Conservation (phyloP, 2,888 invertebrate species). For the Catocala sponsa region DNA sequence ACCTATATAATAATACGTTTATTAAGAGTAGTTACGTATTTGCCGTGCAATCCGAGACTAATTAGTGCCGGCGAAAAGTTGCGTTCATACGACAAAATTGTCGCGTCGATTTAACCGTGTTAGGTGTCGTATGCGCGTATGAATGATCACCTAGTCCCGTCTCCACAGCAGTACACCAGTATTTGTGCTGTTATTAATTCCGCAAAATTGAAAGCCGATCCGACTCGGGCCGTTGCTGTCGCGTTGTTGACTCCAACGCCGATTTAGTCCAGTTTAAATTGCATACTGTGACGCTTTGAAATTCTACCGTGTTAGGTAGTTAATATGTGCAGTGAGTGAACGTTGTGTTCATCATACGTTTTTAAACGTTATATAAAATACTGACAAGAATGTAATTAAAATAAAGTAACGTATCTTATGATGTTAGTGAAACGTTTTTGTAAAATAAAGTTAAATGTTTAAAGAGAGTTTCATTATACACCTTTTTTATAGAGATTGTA, state of each 20-base stretch:
- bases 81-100: slow-evolving; percentile 34
- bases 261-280: slow-evolving; percentile 57
- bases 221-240: slow-evolving; percentile 55
- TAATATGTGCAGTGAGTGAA: slow-evolving; percentile 31
- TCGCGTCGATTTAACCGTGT: slow-evolving; percentile 34
- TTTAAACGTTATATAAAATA: background rate
- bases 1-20: slow-evolving; percentile 12
- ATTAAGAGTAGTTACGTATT: slow-evolving; percentile 23
- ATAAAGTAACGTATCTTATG: no score
- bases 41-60: slow-evolving; percentile 28
- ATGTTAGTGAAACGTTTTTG: no score
- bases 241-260: slow-evolving; percentile 51
- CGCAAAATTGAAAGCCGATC: slow-evolving; percentile 75
- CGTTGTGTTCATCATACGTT: slow-evolving; percentile 20
- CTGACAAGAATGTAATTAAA: no score
- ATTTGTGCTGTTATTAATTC: slow-evolving; percentile 76
- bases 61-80: slow-evolving; percentile 34
- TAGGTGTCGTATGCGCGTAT: slow-evolving; percentile 45
- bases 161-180: slow-evolving; percentile 45
- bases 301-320: slow-evolving; percentile 47
- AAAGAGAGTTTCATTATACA: no score
- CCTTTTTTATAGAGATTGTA: no score
- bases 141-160: slow-evolving; percentile 53
- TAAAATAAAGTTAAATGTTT: no score
- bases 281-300: slow-evolving; percentile 56